Conservation (phyloP, 1,140 invertebrate species). For the Thrips palmi region DNA sequence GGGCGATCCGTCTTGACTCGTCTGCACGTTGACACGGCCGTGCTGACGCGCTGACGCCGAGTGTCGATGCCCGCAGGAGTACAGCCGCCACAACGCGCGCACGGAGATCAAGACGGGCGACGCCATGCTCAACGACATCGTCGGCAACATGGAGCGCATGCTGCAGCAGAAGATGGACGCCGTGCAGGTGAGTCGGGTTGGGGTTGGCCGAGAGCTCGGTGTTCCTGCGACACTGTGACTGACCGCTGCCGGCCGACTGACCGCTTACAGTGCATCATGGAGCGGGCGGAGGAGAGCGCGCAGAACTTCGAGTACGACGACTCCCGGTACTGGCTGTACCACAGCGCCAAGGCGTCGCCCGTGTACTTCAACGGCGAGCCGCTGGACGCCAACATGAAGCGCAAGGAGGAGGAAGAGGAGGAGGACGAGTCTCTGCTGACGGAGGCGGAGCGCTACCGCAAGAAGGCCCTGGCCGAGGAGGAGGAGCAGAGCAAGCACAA, state of each 20-base stretch:
- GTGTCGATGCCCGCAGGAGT: too few relatives aligned
- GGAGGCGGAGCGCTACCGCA: constrained; percentile 11
- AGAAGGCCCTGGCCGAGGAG: constrained; percentile 1
- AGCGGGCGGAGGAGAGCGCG: constrained; percentile 40
- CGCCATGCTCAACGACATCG: constrained; percentile 49
- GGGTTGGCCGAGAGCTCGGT: too few relatives aligned
- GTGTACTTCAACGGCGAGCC: constrained; percentile 16
- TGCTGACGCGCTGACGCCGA: too few relatives aligned
- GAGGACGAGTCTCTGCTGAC: constrained; percentile 13
- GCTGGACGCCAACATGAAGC: background rate
- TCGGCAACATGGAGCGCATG: constrained; percentile 54
- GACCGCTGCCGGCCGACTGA: background rate
- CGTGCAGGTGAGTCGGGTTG: constrained; percentile 35
- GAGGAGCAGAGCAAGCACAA: too few relatives aligned
- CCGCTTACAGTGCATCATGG: constrained; percentile 45
- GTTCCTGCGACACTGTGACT: too few relatives aligned
- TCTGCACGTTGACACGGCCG: too few relatives aligned
- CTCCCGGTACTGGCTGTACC: constrained; percentile 33
- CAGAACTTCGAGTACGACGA: constrained; percentile 30
- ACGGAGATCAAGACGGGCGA: constrained; percentile 56
- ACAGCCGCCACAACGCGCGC: constrained; percentile 49
- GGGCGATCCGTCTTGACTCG: constrained; percentile 17
- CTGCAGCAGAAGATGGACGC: constrained; percentile 67
- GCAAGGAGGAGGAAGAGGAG: constrained; percentile 15
- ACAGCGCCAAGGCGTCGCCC: constrained; percentile 48